phyloP scores from a whole-genome alignment of 2,888 invertebrate species.

The Agonopterix subpropinquella region DNA sequence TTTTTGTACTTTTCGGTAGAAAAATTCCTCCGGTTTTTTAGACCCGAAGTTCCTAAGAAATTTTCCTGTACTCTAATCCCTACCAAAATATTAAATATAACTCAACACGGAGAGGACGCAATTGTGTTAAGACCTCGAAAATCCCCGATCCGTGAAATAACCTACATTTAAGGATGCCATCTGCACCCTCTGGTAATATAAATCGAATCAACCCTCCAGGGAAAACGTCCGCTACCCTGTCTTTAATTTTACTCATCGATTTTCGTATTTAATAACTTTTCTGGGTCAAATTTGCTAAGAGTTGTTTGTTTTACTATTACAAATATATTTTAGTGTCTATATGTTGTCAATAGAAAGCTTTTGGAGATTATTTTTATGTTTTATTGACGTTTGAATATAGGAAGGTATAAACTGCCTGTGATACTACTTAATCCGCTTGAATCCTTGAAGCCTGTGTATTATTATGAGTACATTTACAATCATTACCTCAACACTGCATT shows the following conservation, averaged over 20 bases:
- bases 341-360: too few relatives aligned
- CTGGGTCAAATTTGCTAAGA: background rate
- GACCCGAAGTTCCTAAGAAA: too few relatives aligned
- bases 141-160: slow-evolving; percentile 1
- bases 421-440: too few relatives aligned
- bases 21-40: too few relatives aligned
- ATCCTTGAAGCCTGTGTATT: too few relatives aligned
- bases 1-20: too few relatives aligned
- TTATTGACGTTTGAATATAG: too few relatives aligned
- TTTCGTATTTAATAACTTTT: background rate
- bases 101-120: background rate
- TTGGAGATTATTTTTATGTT: too few relatives aligned
- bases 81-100: too few relatives aligned
- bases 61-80: too few relatives aligned
- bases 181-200: slow-evolving; percentile 34
- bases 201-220: slow-evolving; percentile 24
- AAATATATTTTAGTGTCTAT: too few relatives aligned
- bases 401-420: too few relatives aligned
- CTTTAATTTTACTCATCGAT: slow-evolving; percentile 4
- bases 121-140: background rate
- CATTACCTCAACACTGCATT: background rate
- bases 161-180: slow-evolving; percentile 7
- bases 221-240: slow-evolving; percentile 3
- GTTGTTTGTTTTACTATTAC: background rate
- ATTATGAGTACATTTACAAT: background rate